Base-by-base conservation (phyloP, 2,113 vertebrate genomes). In the Trematomus loennbergii region DNA sequence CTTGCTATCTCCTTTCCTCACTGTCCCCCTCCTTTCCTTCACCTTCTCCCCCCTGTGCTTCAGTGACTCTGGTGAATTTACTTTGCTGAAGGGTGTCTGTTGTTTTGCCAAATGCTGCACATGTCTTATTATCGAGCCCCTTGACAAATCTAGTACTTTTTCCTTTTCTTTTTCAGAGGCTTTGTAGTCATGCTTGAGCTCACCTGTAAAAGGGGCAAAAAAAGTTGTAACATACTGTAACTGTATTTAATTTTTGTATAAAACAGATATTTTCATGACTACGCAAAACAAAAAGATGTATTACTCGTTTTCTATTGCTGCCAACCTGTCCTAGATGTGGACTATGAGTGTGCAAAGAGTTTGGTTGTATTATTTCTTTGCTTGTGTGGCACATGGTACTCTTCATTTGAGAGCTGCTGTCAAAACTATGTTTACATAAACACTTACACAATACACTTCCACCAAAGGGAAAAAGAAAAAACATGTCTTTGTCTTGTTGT, bases 221-320 rank as follows among this genome's bases (percentile, higher is more conserved):
- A 92, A 94, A 95, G 94, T 95, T 96, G 95, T 96, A 92, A 84
- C 84, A 91, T 95, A 93, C 93, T 96, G 89, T 95, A 96, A 96
- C 95, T 97, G 96, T 97, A 97, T 97, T 97, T 98, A 97, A 97
- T 93, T 94, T 98, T 98, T 98, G 96, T 98, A 98, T 96, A 96
- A 97, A 97, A 97, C 96, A 91, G 96, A 97, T 98, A 97, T 98
- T 98, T 98, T 98, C 97, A 97, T 96, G 97, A 97, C 70, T 95
- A 90, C 70, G 84, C 87, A 65, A 86, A 87, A 88, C 45, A 81
- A 82, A 88, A 88, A 77, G 40, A 96, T 96, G 96, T 96, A 96
- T 93, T 94, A 78, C 95, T 96, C 91, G 84, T 93, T 97, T 97
- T 91, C 94, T 97, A 97, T 96, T 96, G 94, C 96, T 96, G 82